Evolutionary conservation across 2,113 vertebrate genomes (phyloP), one percentile per base, ranked within the genome.

Genomic region (Fregetta grallaria): DNA sequence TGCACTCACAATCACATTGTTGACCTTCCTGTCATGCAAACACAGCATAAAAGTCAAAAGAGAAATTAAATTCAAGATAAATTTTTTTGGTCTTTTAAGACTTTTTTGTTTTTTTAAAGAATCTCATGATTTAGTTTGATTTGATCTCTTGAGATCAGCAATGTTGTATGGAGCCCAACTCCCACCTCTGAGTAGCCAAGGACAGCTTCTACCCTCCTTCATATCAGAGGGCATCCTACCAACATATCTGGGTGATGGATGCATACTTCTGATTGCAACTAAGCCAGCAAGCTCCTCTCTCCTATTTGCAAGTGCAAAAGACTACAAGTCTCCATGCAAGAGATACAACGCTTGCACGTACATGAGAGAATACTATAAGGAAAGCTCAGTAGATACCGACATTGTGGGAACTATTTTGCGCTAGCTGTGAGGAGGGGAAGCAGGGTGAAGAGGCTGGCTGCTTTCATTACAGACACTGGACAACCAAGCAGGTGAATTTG

Each of bases 341-440:
- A 83, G 91, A 86, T 65, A 40, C 3, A 49, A 8, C 3, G 3
- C 42, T 52, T 80, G 55, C 59, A 66, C 0, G 0, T 17, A 49
- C 5, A n/a, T 2, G 2, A 22, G 38, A 49, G 44, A 76, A 74
- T 16, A 75, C 19, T 21, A 26, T 8, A n/a, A 63, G 19, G 21
- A 78, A 68, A 90, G 59, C 34, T 32, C 68, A 65, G 55, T 3
- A 75, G 32, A 75, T 15, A 49, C 34, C 49, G 40, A 50, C 26
- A 5, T 9, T 40, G 20, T 22, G 1, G 0, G 20, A 50, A 72
- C 7, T 32, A 36, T 22, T 47, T 67, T 26, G 29, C 11, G 2
- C 29, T 38, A 47, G 18, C 36, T 25, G 11, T 19, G 38, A 82
- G 34, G 21, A 75, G 12, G 3, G 11, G 13, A 82, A 53, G 19